phyloP scores from a whole-genome alignment of 2,797 vertebrate genomes.

The Lepilemur septentrionalis region DNA sequence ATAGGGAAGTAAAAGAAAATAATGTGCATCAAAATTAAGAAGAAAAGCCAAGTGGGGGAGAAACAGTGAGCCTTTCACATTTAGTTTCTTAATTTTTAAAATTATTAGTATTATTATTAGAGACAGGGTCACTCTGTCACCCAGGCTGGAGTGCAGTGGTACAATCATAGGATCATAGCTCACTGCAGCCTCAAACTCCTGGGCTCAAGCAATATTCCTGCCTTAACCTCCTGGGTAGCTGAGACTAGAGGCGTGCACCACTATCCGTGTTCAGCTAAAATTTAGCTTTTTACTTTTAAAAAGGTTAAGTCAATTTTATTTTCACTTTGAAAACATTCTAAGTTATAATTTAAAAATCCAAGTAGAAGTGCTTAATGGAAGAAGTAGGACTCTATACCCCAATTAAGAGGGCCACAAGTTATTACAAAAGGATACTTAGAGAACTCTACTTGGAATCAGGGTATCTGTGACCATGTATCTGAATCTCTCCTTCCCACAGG shows the following conservation, averaged over 20 bases:
- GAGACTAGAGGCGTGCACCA: not conserved
- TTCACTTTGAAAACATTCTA: slow-evolving; percentile 10
- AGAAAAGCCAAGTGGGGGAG: not conserved
- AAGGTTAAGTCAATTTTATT: not conserved
- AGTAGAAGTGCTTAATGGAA: not conserved
- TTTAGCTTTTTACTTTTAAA: not conserved
- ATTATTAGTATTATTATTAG: not conserved
- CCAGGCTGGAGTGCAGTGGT: not conserved
- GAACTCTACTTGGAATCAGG: not conserved
- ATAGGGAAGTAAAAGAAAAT: not conserved
- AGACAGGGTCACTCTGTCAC: not conserved
- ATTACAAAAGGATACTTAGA: not conserved
- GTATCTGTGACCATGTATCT: not conserved
- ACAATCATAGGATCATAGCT: not conserved
- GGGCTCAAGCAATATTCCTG: not conserved
- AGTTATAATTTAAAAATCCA: not conserved
- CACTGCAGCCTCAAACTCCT: not conserved
- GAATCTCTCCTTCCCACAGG: not conserved
- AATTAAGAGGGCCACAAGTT: not conserved
- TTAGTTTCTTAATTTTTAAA: not conserved
- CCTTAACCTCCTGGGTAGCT: not conserved
- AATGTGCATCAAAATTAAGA: not conserved
- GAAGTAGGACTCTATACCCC: not conserved
- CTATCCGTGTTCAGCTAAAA: not conserved
- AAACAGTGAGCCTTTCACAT: not conserved